A percentile compares a stretch with the other conserved stretches of the same genome.
These are phyloP conservation scores for Limnothrissa miodon DNA, from an alignment of 2,113 vertebrate genomes.

Conservation along the genomic window DNA sequence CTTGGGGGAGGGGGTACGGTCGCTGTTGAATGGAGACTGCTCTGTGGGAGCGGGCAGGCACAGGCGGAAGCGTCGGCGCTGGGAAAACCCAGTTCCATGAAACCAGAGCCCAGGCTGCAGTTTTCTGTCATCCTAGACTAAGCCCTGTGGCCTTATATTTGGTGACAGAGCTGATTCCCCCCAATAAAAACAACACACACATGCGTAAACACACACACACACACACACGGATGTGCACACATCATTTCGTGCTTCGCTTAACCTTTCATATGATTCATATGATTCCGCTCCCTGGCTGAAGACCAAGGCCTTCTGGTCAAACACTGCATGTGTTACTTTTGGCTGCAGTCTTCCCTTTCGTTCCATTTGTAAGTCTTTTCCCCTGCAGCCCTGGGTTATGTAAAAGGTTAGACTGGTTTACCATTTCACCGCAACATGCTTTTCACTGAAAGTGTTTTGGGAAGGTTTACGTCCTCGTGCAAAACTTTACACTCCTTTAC, in stretches of 20 bases:
- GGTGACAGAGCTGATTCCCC: neutral
- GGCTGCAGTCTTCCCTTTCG: neutral
- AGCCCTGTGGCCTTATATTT: neutral
- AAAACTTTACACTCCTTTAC: no score
- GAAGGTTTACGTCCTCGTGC: neutral
- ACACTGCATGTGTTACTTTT: neutral
- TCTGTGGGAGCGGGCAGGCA: neutral
- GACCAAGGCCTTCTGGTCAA: neutral
- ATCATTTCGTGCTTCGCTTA: constrained; percentile 36
- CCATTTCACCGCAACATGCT: neutral
- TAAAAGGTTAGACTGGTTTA: neutral
- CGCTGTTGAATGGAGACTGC: neutral
- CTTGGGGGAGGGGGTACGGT: neutral
- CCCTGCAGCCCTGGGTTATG: neutral
- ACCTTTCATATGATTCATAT: constrained; percentile 32
- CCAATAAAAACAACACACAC: neutral
- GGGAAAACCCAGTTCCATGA: neutral
- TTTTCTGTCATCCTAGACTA: constrained; percentile 20
- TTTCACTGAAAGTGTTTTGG: neutral
- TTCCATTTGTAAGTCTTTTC: neutral
- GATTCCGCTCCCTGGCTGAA: constrained; percentile 34
- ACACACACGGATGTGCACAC: neutral
- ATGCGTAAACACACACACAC: neutral
- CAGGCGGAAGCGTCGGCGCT: neutral
- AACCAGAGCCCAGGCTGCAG: constrained; percentile 20